phyloP scores from a whole-genome alignment of 2,113 vertebrate genomes.

The Sinocyclocheilus grahami region DNA sequence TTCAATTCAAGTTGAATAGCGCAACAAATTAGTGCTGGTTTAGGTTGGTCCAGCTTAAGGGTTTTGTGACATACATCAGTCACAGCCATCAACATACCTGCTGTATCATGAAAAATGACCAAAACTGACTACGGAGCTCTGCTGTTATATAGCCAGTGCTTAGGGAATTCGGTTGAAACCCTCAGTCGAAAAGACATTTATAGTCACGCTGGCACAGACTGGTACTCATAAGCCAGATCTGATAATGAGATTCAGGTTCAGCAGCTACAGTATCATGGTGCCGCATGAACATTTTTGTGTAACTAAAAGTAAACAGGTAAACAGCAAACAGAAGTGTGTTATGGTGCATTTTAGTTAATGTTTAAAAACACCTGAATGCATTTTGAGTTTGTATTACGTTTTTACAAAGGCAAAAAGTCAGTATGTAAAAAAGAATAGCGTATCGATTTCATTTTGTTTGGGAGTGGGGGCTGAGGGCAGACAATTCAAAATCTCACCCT shows the following conservation, averaged over 20 bases:
- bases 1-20: neutral
- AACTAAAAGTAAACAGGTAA: neutral
- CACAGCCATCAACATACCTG: neutral
- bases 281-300: neutral
- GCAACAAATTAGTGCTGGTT: neutral
- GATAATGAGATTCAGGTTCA: slow-evolving; percentile 18
- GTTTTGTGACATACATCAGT: neutral
- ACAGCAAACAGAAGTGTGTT: neutral
- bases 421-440: neutral
- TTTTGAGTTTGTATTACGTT: neutral
- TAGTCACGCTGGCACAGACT: neutral
- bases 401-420: too few species aligned
- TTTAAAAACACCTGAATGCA: neutral
- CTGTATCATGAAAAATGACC: neutral
- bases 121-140: neutral
- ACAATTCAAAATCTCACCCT: neutral
- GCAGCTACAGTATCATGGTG: neutral
- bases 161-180: neutral
- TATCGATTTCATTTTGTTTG: slow-evolving; percentile 12
- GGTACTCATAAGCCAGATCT: slow-evolving; percentile 1
- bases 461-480: neutral
- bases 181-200: neutral
- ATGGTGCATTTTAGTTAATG: neutral
- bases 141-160: neutral
- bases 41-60: neutral